phyloP scores from a whole-genome alignment of 1,140 invertebrate species.

The Bombus sibiricus region DNA sequence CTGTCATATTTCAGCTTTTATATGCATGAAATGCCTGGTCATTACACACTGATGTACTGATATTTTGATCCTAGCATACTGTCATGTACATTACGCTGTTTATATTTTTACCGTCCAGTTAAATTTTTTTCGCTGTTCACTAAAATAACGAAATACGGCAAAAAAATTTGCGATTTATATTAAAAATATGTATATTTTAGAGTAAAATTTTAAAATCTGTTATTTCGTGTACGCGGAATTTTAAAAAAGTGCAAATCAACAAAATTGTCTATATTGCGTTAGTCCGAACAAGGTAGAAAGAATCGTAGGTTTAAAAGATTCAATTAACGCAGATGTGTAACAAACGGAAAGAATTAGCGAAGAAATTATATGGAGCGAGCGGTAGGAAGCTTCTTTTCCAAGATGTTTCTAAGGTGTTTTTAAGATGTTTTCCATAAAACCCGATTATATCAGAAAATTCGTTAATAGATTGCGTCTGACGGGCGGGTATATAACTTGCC shows the following conservation, averaged over 20 bases:
- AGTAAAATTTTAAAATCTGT: too few relatives aligned
- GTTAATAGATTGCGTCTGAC: conserved; percentile 33
- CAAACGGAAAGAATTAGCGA: too few relatives aligned
- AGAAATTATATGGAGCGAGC: too few relatives aligned
- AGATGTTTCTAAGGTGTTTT: background rate
- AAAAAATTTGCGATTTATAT: background rate
- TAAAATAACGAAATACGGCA: background rate
- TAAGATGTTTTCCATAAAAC: background rate
- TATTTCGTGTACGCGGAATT: background rate
- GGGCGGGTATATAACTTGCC: conserved; percentile 2
- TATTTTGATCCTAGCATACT: background rate
- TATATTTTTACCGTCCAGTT: background rate
- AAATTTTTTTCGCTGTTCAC: background rate
- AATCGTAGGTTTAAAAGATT: too few relatives aligned
- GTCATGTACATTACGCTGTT: background rate
- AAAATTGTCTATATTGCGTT: too few relatives aligned
- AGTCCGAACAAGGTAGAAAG: too few relatives aligned
- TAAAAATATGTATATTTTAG: background rate
- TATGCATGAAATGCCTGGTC: background rate
- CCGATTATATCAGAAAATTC: background rate
- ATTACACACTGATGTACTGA: background rate
- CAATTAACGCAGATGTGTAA: too few relatives aligned
- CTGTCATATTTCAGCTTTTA: background rate
- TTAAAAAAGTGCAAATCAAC: too few relatives aligned
- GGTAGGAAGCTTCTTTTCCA: too few relatives aligned